Evolutionary conservation across 2,113 vertebrate genomes (phyloP), one percentile per base, ranked within the genome.

Genomic region (Aviceda subcristata): DNA sequence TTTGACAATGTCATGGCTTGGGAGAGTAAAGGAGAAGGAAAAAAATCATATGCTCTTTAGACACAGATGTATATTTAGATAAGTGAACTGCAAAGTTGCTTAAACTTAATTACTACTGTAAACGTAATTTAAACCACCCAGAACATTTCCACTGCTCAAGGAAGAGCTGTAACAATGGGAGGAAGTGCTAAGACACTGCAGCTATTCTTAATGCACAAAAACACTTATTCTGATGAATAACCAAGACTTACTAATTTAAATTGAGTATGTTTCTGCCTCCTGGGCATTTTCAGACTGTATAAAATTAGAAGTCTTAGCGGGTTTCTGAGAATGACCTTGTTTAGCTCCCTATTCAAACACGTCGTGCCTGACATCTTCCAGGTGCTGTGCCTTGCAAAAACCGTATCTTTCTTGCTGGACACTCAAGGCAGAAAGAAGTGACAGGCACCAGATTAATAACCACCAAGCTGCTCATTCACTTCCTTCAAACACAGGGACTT

Each of bases 151-250:
- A 96, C 57, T 79, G 76, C 80, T 84, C 29, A 38, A 96, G 97
- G 97, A 96, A 97, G 87, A 88, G 81, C 73, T 88, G 41, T 43
- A 92, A 97, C 95, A 97, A 96, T 97, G 64, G 91, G 21, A 95
- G 96, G 97, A 97, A 97, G 94, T 5, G 11, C 71, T 82, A 80
- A 86, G 82, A 83, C 34, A 92, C 24, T 51, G 82, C 26, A 84
- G 83, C 88, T 96, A 96, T 97, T 97, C 96, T 95, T 84, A 81
- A 92, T 59, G 29, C 46, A 86, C n/a, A 85, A 92, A 96, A 64
- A 7, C 76, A 93, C 59, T 94, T 86, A 93, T 66, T 92, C 90
- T 89, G 83, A 89, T 95, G 94, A 96, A 95, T 84, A 92, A 94
- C 48, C 92, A 79, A 76, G 90, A 81, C 36, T 76, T 96, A 78